Percentiles rank a stretch among this genome's conserved stretches.
Evolutionary conservation across 2,797 vertebrate species (phyloP).

Genomic region (Pempheris klunzingeri): DNA sequence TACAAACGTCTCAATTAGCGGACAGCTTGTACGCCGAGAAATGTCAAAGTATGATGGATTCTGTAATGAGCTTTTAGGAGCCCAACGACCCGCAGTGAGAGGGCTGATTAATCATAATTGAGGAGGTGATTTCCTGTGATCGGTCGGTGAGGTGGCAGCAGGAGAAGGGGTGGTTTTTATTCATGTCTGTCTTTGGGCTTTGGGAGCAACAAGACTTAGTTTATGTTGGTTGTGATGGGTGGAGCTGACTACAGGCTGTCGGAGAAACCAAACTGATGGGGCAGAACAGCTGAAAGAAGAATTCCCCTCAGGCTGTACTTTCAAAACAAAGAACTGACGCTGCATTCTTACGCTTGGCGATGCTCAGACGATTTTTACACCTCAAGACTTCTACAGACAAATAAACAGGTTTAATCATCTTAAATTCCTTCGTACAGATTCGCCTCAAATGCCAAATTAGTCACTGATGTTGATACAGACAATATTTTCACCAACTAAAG

Average conservation of each 20-base stretch:
- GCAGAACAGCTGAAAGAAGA: conserved; percentile 8
- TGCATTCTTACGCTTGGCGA: neutral
- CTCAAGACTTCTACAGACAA: neutral
- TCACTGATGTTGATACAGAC: too few relatives aligned
- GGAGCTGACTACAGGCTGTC: neutral
- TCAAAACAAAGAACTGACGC: neutral
- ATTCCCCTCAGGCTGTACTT: neutral
- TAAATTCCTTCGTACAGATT: too few relatives aligned
- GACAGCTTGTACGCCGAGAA: conserved; percentile 19
- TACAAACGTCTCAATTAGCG: conserved; percentile 42
- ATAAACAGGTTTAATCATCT: neutral
- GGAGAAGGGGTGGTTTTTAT: too few relatives aligned
- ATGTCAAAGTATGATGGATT: conserved; percentile 33
- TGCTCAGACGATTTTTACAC: too few relatives aligned
- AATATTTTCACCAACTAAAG: too few relatives aligned
- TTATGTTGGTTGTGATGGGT: neutral
- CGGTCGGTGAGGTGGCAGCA: too few relatives aligned
- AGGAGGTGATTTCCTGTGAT: neutral
- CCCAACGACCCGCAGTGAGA: conserved; percentile 7
- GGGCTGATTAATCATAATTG: conserved; percentile 8
- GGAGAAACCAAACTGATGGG: conserved; percentile 6
- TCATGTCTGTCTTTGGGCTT: neutral
- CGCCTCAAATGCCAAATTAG: too few relatives aligned
- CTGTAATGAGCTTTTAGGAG: conserved; percentile 22
- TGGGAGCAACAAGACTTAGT: neutral